Percentiles rank a stretch among this genome's conserved stretches.
These are phyloP conservation scores for Pachliopta kotzebuea DNA, from an alignment of 2,888 invertebrate species.

Conservation along the genomic window DNA sequence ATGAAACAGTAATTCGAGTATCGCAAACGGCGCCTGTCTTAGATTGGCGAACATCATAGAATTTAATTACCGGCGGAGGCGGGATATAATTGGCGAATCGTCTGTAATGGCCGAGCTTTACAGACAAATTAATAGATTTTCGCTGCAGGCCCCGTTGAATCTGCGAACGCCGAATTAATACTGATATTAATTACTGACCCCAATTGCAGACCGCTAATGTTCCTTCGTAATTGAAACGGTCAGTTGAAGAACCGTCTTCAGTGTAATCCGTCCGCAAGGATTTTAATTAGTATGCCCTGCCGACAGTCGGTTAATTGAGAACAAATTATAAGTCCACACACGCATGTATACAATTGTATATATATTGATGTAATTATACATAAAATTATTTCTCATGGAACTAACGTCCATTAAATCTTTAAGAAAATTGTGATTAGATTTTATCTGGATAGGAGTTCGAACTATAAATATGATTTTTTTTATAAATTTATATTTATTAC, in stretches of 20 bases:
- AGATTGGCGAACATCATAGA: slow-evolving; percentile 73
- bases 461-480: too few species aligned
- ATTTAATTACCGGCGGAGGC: slow-evolving; percentile 74
- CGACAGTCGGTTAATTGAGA: slow-evolving; percentile 8
- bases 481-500: too few species aligned
- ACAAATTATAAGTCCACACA: slow-evolving; percentile 11
- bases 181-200: slow-evolving; percentile 65
- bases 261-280: slow-evolving; percentile 15
- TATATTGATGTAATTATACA: neutral
- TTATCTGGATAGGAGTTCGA: too few species aligned
- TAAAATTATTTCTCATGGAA: neutral
- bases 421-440: too few species aligned
- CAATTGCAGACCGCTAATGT: slow-evolving; percentile 52
- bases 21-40: slow-evolving; percentile 73
- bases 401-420: too few species aligned
- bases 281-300: slow-evolving; percentile 14
- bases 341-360: too few species aligned
- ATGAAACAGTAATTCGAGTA: slow-evolving; percentile 72
- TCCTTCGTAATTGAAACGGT: slow-evolving; percentile 38
- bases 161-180: slow-evolving; percentile 47
- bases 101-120: slow-evolving; percentile 68
- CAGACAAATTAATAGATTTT: slow-evolving; percentile 74
- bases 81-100: slow-evolving; percentile 73
- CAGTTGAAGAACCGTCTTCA: slow-evolving; percentile 26
- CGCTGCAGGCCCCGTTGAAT: slow-evolving; percentile 56